Base-by-base conservation (phyloP, 37 sponge, comb jelly and placozoan genomes). In the Crambe crambe region DNA sequence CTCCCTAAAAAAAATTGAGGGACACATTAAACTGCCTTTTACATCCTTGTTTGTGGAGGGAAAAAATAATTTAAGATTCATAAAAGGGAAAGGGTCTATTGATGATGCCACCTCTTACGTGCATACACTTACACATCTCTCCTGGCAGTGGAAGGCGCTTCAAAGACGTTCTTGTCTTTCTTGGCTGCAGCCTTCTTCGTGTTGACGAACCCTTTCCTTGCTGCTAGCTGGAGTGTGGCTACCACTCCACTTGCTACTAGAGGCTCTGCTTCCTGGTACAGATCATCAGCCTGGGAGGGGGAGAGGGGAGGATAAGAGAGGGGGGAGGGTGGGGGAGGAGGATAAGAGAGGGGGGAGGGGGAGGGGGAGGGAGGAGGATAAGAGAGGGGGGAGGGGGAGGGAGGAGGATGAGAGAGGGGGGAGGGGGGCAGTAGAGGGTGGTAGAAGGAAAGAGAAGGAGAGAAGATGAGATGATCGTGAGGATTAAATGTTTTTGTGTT, bases 201-300 rank as follows among this genome's bases (percentile, higher is more conserved):
- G 8, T 6, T 1, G 38, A 97, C 75, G 77, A 93, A 89, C 20
- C 99, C 99, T 47, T 95, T 98, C 66, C 76, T 76, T 12, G 72
- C 44, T 25, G 99, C 99, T 63, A 98, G 75, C 85, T 93, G 96
- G 23, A 98, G 86, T 12, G 99, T 87, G 29, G 96, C 97, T 3
- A 76, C 60, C 27, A 93, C 57, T 0, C 97, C 91, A 56, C 64
- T 71, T 26, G 89, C 68, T 15, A 93, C 91, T 10, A 82, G 73
- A 10, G 96, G 96, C 69, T 95, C 98, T 23, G 86, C 94, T 42
- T 95, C 94, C 65, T 90, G 89, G 42, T 87, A 90, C 20, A 89
- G 62, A 12, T 90, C 95, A 34, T 72, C 85, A 27, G 76, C 89
- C 89, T 94, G 79, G 36, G 25, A 73, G 26, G 32, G 20, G 57